Evolutionary conservation across 2,888 invertebrate genomes (phyloP).

Genomic region (Ochlodes sylvanus): DNA sequence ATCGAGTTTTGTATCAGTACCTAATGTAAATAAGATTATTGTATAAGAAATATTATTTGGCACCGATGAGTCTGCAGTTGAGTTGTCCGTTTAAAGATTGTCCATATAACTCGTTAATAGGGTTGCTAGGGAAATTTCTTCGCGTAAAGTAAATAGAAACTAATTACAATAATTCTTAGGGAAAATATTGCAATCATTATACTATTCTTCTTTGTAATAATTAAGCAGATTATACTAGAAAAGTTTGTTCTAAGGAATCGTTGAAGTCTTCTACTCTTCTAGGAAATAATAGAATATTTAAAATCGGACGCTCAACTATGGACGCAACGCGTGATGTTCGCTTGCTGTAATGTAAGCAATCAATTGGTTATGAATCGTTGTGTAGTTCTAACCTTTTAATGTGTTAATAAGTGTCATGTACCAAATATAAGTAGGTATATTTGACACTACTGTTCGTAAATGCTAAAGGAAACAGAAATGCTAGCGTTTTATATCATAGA

Average conservation of each 20-base stretch:
- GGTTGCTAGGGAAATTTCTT: constrained; percentile 13
- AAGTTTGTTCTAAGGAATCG: constrained; percentile 22
- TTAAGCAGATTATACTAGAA: constrained; percentile 25
- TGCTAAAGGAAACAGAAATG: too few relatives aligned
- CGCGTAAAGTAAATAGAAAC: constrained; percentile 26
- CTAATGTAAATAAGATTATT: constrained; percentile 30
- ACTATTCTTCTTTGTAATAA: constrained; percentile 35
- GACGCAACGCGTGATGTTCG: constrained; percentile 9
- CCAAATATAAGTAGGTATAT: too few relatives aligned
- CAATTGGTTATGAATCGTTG: constrained; percentile 13
- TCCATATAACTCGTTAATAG: constrained; percentile 25
- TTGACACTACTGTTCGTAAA: too few relatives aligned
- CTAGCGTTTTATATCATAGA: too few relatives aligned
- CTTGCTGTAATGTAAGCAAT: constrained; percentile 18
- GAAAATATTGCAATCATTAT: constrained; percentile 19
- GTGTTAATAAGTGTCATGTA: not conserved
- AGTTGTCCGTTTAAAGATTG: constrained; percentile 15
- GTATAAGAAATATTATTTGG: constrained; percentile 14
- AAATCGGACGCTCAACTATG: constrained; percentile 27
- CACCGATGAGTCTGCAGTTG: constrained; percentile 21
- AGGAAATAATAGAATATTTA: constrained; percentile 31
- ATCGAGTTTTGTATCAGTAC: constrained; percentile 35
- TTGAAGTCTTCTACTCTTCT: constrained; percentile 32
- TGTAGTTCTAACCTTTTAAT: constrained; percentile 25
- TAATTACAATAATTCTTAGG: constrained; percentile 31